Evolutionary conservation across 2,888 invertebrate species (phyloP).

Genomic region (Apodemia duryi): DNA sequence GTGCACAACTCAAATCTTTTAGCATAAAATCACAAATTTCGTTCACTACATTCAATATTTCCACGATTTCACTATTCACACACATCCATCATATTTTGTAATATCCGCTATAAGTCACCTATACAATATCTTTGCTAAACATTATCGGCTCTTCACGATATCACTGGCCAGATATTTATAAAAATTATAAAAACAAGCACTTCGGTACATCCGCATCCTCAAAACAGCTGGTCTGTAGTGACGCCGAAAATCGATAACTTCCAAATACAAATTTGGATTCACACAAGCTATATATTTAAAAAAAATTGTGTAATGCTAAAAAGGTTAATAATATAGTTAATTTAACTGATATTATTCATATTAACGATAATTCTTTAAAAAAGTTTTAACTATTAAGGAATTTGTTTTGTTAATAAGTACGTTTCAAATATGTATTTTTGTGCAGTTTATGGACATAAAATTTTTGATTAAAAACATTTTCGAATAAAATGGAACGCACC

Average conservation of each 20-base stretch:
- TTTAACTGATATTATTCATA: background rate
- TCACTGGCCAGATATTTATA: slow-evolving; percentile 7
- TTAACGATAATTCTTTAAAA: background rate
- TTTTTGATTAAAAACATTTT: slow-evolving; percentile 23
- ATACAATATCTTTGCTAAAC: slow-evolving; percentile 6
- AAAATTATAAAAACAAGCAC: slow-evolving; percentile 11
- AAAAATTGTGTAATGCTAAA: slow-evolving; percentile 4
- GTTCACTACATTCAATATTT: slow-evolving; percentile 14
- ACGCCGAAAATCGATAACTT: slow-evolving; percentile 65
- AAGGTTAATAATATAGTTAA: slow-evolving; percentile 3
- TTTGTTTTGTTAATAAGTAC: background rate
- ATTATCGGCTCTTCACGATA: background rate
- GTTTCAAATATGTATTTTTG: slow-evolving; percentile 32
- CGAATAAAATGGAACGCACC: slow-evolving; percentile 42
- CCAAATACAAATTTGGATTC: slow-evolving; percentile 33
- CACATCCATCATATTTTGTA: slow-evolving; percentile 16
- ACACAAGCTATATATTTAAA: background rate
- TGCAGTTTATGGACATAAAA: slow-evolving; percentile 23
- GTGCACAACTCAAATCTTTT: background rate
- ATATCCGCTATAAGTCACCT: slow-evolving; percentile 8
- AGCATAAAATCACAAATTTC: slow-evolving; percentile 13
- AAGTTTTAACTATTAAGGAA: background rate
- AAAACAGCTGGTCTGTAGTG: slow-evolving; percentile 69
- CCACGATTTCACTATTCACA: slow-evolving; percentile 19
- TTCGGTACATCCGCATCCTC: slow-evolving; percentile 46